Evolutionary conservation across 2,888 invertebrate genomes (phyloP).

Genomic region (Nomada flava): DNA sequence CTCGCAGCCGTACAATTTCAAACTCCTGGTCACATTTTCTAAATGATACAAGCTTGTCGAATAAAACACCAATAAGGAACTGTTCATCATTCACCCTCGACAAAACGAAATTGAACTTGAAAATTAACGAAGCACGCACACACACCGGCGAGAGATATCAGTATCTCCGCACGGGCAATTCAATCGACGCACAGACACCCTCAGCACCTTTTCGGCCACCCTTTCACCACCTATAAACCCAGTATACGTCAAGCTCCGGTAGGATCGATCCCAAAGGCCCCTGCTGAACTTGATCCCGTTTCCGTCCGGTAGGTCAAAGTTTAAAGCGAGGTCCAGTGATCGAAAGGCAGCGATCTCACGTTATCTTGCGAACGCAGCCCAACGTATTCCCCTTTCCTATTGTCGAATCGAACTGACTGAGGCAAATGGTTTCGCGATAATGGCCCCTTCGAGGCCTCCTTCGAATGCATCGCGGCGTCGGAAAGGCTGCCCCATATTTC

Average conservation of each 20-base stretch:
- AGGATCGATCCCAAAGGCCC: neutral
- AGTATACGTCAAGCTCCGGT: neutral
- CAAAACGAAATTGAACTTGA: no score
- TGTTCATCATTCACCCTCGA: no score
- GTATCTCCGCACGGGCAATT: no score
- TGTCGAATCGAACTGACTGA: constrained; percentile 28
- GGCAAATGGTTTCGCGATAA: constrained; percentile 60
- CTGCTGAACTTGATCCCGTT: neutral
- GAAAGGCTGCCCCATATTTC: constrained; percentile 28
- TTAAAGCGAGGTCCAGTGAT: constrained; percentile 19
- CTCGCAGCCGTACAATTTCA: no score
- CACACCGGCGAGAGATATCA: no score
- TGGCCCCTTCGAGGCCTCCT: constrained; percentile 51
- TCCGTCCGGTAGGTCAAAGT: constrained; percentile 60
- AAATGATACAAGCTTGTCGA: no score
- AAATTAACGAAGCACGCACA: no score
- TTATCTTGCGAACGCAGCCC: constrained; percentile 62
- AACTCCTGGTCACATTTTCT: no score
- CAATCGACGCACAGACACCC: neutral
- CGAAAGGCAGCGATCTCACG: constrained; percentile 44
- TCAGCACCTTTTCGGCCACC: neutral
- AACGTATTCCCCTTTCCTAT: constrained; percentile 34
- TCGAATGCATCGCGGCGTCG: constrained; percentile 34
- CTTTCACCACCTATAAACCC: neutral
- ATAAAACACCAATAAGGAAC: no score